A percentile compares a stretch with the other conserved stretches of the same genome.
These are phyloP conservation scores for Araneus ventricosus DNA, from an alignment of 1,140 invertebrate genomes.

Conservation along the genomic window DNA sequence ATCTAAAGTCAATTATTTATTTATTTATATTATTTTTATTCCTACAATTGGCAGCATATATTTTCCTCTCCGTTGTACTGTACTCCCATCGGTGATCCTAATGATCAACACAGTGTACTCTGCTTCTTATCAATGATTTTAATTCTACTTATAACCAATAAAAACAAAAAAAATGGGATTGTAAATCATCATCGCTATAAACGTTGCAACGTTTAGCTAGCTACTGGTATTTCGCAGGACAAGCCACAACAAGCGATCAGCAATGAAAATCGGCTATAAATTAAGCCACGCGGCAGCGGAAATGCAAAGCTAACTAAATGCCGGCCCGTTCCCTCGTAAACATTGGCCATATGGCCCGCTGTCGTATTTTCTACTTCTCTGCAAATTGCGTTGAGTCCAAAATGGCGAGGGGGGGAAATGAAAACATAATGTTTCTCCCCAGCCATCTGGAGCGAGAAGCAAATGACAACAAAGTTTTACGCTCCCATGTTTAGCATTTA, in stretches of 20 bases:
- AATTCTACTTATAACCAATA: no score
- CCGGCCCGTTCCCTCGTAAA: neutral
- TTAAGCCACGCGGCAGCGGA: neutral
- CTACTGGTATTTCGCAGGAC: neutral
- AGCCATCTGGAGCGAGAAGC: neutral
- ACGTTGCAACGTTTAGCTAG: neutral
- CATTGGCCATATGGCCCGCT: slow-evolving; percentile 1
- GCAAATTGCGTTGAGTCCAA: neutral
- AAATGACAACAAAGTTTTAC: slow-evolving; percentile 5
- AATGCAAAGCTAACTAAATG: neutral
- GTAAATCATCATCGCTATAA: neutral
- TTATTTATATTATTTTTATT: no score
- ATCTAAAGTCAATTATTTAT: no score
- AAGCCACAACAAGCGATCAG: neutral
- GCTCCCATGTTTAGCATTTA: neutral
- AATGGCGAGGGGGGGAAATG: neutral
- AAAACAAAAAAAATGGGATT: no score
- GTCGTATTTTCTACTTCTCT: slow-evolving; percentile 27
- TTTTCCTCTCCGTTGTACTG: no score
- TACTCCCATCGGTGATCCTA: no score
- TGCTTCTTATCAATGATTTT: neutral
- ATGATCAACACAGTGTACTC: no score
- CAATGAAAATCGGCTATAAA: neutral
- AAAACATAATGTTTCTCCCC: neutral
- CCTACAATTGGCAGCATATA: no score